Evolutionary conservation across 2,113 vertebrate species (phyloP).

Genomic region (Mesitornis unicolor): DNA sequence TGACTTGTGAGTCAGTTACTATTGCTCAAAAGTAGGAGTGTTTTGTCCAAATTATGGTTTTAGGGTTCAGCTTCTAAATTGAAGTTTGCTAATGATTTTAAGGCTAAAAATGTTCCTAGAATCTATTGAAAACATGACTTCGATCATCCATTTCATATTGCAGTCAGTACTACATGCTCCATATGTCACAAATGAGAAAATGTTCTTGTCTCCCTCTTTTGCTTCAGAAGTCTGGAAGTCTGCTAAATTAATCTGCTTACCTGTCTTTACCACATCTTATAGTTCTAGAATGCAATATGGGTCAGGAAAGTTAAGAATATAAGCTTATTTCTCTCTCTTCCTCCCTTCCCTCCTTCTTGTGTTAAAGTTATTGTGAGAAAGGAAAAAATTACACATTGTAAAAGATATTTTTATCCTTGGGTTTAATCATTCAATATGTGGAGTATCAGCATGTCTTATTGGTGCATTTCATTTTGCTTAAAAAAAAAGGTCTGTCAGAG

Average conservation of each 20-base stretch:
- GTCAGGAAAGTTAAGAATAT: constrained; percentile 48
- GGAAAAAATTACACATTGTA: neutral
- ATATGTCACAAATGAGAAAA: constrained; percentile 63
- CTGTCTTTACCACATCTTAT: constrained; percentile 61
- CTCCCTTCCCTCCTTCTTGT: neutral
- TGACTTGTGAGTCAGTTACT: neutral
- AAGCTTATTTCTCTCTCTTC: constrained; percentile 35
- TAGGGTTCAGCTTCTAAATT: constrained; percentile 32
- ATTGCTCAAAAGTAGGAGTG: neutral
- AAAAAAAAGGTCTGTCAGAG: neutral
- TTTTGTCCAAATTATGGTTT: constrained; percentile 58
- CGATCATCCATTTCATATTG: constrained; percentile 46
- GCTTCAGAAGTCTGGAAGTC: constrained; percentile 51
- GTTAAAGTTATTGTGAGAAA: neutral
- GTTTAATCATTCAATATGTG: constrained; percentile 1
- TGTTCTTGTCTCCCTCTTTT: constrained; percentile 33
- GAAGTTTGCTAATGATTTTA: constrained; percentile 49
- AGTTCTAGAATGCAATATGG: constrained; percentile 45
- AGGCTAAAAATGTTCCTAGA: constrained; percentile 36
- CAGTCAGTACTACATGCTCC: constrained; percentile 29
- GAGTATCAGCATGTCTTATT: neutral
- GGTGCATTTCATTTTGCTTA: neutral
- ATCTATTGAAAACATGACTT: constrained; percentile 45
- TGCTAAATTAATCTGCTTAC: constrained; percentile 64
- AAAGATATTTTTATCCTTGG: constrained; percentile 32